Evolutionary conservation across 2,888 invertebrate species (phyloP).

Genomic region (Parelbella ahira): DNA sequence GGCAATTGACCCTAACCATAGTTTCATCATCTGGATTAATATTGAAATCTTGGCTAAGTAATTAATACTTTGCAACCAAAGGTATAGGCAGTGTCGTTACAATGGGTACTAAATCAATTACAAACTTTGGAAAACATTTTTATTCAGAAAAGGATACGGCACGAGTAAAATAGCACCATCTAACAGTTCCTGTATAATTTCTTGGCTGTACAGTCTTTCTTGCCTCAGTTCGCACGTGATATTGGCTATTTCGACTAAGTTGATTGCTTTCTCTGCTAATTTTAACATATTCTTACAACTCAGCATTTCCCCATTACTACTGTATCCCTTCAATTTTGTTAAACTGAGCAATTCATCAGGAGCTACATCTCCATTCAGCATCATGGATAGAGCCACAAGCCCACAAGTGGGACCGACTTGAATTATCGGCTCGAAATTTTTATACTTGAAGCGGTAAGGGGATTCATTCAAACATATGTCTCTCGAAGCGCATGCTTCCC

Average conservation of each 20-base stretch:
- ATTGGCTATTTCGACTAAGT: constrained; percentile 58
- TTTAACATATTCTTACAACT: constrained; percentile 86
- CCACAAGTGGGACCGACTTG: constrained; percentile 91
- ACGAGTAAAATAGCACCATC: constrained; percentile 81
- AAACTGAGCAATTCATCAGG: constrained; percentile 80
- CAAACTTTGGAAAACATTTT: too few relatives aligned
- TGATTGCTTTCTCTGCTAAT: constrained; percentile 80
- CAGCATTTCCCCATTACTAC: constrained; percentile 94
- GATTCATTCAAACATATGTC: constrained; percentile 68
- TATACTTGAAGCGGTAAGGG: constrained; percentile 74
- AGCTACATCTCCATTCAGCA: constrained; percentile 80
- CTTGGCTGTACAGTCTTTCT: constrained; percentile 67
- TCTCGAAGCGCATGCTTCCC: constrained; percentile 79
- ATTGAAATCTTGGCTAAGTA: too few relatives aligned
- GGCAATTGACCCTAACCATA: too few relatives aligned
- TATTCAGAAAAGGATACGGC: constrained; percentile 78
- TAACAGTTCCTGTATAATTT: constrained; percentile 73
- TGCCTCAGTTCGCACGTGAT: constrained; percentile 57
- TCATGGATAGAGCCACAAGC: constrained; percentile 91
- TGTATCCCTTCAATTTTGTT: constrained; percentile 83
- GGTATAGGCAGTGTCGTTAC: too few relatives aligned
- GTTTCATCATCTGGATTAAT: too few relatives aligned
- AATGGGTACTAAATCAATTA: too few relatives aligned
- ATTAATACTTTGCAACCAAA: too few relatives aligned
- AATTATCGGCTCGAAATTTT: constrained; percentile 52